A percentile compares a stretch with the other conserved stretches of the same genome.
phyloP scores from a whole-genome alignment of 2,113 vertebrate species.

The Lepus americanus region DNA sequence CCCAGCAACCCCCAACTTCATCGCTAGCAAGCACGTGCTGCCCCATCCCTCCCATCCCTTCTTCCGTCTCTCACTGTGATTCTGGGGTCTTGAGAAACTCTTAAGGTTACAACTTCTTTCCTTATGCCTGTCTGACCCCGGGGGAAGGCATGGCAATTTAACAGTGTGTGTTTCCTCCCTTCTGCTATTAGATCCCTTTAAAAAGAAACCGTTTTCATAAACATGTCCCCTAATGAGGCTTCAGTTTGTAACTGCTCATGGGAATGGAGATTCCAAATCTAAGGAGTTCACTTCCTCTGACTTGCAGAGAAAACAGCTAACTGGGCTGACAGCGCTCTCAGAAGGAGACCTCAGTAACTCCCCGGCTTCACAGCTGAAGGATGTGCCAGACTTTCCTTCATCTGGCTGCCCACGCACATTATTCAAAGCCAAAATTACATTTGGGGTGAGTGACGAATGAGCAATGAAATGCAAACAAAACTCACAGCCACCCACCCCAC shows the following conservation, averaged over 20 bases:
- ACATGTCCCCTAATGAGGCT: not conserved
- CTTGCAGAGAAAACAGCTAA: not conserved
- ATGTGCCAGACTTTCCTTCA: not conserved
- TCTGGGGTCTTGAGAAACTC: not conserved
- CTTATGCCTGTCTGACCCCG: not conserved
- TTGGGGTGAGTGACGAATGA: not conserved
- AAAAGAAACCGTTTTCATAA: not conserved
- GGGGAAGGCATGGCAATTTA: not conserved
- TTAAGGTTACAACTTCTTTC: not conserved
- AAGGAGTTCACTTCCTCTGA: not conserved
- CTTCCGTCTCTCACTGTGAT: not conserved
- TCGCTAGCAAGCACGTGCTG: not conserved
- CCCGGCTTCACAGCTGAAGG: not conserved
- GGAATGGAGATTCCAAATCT: not conserved
- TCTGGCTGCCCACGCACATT: not conserved
- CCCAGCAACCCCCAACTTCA: too few relatives aligned
- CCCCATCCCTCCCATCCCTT: fast-evolving
- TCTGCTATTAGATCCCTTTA: not conserved
- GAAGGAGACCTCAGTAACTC: not conserved
- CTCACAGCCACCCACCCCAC: not conserved
- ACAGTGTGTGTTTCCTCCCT: not conserved
- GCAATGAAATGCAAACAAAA: conserved; percentile 2
- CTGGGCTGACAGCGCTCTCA: not conserved
- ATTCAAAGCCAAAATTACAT: conserved; percentile 32
- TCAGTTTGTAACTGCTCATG: not conserved